A percentile compares a stretch with the other conserved stretches of the same genome.
phyloP scores from a whole-genome alignment of 2,888 invertebrate genomes.

The Tachystola acroxantha region DNA sequence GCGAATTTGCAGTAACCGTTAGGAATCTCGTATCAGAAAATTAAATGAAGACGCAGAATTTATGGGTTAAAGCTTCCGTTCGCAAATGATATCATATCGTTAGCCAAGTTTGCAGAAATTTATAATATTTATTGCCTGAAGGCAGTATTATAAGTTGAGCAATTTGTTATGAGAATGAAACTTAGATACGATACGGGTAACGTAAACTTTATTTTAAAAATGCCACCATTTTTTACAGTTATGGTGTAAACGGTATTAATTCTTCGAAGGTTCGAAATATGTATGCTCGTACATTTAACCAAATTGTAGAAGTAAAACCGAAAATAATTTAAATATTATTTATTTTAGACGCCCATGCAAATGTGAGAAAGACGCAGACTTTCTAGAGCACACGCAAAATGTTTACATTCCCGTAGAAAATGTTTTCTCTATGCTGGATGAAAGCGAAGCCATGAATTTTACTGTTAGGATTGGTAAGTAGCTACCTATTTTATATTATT shows the following conservation, averaged over 20 bases:
- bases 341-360: slow-evolving; percentile 68
- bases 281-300: too few species aligned
- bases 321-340: too few species aligned
- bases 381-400: slow-evolving; percentile 71
- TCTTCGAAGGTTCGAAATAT: too few species aligned
- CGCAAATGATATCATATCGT: slow-evolving; percentile 44
- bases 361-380: slow-evolving; percentile 72
- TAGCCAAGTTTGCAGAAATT: slow-evolving; percentile 41
- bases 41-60: slow-evolving; percentile 25
- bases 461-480: slow-evolving; percentile 64
- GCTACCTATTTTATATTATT: neutral
- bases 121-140: slow-evolving; percentile 26
- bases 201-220: too few species aligned
- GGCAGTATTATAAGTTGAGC: neutral
- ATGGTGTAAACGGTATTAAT: too few species aligned
- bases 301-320: too few species aligned
- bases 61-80: slow-evolving; percentile 28
- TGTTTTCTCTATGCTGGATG: slow-evolving; percentile 72
- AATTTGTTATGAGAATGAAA: neutral
- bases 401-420: slow-evolving; percentile 76
- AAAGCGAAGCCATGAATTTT: slow-evolving; percentile 59
- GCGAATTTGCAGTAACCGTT: slow-evolving; percentile 13
- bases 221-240: too few species aligned
- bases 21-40: slow-evolving; percentile 24
- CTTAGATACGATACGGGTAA: too few species aligned